Evolutionary conservation across 2,113 vertebrate genomes (phyloP).

Genomic region (human (Homo sapiens)): GRCh38 chr9:18345501-18346000

Average conservation of each 20-base stretch:
- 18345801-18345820: neutral
- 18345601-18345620: too few relatives aligned
- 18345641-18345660: too few relatives aligned
- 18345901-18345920: neutral
- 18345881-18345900: neutral
- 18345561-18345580: too few relatives aligned
- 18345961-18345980: neutral
- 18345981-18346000: neutral
- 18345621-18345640: too few relatives aligned
- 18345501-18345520: too few relatives aligned
- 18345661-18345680: too few relatives aligned
- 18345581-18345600: too few relatives aligned
- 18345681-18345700: too few relatives aligned
- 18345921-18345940: neutral
- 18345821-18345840: neutral
- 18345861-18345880: neutral
- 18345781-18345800: neutral
- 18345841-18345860: neutral
- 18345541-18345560: too few relatives aligned
- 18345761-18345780: neutral
- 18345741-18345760: neutral
- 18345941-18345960: neutral
- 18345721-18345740: neutral
- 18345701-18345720: too few relatives aligned
- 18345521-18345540: too few relatives aligned